Conservation (phyloP, 2,888 invertebrate species). For the Fabriciana adippe region DNA sequence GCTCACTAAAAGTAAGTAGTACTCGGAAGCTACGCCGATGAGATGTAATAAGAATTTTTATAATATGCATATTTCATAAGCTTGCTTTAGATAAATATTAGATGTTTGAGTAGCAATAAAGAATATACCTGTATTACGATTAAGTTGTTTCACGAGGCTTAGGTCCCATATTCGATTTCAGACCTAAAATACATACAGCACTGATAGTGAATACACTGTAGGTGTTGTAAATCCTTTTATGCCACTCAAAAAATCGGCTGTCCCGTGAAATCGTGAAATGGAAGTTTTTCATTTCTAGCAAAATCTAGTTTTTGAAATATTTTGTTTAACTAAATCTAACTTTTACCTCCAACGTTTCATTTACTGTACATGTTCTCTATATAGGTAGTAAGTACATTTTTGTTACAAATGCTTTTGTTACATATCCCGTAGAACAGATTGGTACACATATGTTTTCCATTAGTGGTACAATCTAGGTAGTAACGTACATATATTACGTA, state of each 20-base stretch:
- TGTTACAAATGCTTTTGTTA: no score
- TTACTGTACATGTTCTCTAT: neutral
- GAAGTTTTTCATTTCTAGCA: no score
- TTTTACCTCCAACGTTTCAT: neutral
- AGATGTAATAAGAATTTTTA: conserved; percentile 24
- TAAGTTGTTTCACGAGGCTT: no score
- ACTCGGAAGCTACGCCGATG: conserved; percentile 22
- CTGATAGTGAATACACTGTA: no score
- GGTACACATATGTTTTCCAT: conserved; percentile 67
- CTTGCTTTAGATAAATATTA: neutral
- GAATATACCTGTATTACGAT: neutral
- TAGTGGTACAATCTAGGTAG: conserved; percentile 43
- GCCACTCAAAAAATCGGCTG: no score
- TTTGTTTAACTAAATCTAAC: neutral
- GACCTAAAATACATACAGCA: no score
- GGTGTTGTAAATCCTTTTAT: no score
- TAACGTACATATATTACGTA: conserved; percentile 18
- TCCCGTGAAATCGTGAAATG: no score
- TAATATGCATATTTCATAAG: neutral
- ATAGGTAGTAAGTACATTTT: neutral
- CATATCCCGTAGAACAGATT: conserved; percentile 41
- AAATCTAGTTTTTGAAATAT: no score
- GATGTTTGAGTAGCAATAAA: conserved; percentile 4
- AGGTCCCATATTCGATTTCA: no score
- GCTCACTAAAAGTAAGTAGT: conserved; percentile 8